phyloP scores from a whole-genome alignment of 2,113 vertebrate genomes.

The Oplegnathus fasciatus region DNA sequence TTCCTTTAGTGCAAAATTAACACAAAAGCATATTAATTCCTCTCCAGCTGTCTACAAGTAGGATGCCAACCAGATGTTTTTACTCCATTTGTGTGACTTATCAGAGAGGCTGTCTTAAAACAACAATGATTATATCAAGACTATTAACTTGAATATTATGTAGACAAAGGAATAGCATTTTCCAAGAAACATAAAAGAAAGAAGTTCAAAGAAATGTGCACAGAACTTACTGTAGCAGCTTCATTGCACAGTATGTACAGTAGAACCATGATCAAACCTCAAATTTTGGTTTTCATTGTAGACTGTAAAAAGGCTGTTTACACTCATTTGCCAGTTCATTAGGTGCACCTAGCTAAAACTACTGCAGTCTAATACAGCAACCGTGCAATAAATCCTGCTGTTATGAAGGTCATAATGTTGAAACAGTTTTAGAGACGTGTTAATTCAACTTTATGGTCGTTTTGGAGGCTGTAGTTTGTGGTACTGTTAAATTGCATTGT shows the following conservation, averaged over 20 bases:
- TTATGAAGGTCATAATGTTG: neutral
- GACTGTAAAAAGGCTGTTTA: neutral
- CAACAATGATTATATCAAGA: neutral
- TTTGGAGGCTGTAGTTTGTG: too few species aligned
- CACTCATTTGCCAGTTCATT: neutral
- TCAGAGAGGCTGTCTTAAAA: neutral
- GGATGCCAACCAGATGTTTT: neutral
- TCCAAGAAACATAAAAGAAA: neutral
- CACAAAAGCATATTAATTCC: neutral
- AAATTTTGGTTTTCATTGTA: neutral
- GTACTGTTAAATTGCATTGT: too few species aligned
- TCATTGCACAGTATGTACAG: neutral
- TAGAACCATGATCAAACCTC: neutral
- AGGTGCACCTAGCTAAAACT: neutral
- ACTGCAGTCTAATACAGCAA: neutral
- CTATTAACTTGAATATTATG: neutral
- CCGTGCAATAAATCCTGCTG: neutral
- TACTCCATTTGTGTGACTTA: neutral
- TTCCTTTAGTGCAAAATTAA: neutral
- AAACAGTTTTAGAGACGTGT: neutral
- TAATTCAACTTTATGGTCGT: neutral
- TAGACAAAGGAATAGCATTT: neutral
- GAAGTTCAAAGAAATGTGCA: neutral
- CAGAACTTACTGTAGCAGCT: too few species aligned
- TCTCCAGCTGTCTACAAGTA: too few species aligned